A percentile compares a stretch with the other conserved stretches of the same genome.
Evolutionary conservation across 37 sponge, comb jelly and placozoan genomes (phyloP).

Genomic region (Eunapius fragilis): DNA sequence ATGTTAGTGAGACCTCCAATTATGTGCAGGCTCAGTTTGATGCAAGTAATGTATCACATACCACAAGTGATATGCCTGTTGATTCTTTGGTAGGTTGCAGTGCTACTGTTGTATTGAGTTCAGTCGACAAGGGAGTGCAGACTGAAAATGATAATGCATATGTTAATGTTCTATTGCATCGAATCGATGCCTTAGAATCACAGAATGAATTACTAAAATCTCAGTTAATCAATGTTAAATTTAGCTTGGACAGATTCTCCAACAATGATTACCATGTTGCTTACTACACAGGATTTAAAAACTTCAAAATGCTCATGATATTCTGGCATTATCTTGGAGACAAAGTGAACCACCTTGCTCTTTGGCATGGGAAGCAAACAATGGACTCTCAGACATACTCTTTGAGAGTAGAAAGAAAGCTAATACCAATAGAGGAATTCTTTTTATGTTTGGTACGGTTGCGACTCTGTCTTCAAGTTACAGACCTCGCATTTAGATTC

Average conservation of each 20-base stretch:
- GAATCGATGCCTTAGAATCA: background rate
- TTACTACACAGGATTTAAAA: background rate
- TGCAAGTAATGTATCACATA: background rate
- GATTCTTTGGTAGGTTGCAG: background rate
- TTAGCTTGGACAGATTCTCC: background rate
- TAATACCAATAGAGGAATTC: slow-evolving; percentile 18
- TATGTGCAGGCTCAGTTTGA: background rate
- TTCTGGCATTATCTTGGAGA: background rate
- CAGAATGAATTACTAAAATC: background rate
- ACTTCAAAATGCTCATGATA: background rate
- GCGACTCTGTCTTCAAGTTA: slow-evolving; percentile 10
- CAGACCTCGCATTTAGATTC: slow-evolving; percentile 25
- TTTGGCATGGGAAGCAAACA: background rate
- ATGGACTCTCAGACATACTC: background rate
- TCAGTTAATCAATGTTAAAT: background rate
- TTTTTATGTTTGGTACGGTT: slow-evolving; percentile 28
- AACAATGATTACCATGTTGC: background rate
- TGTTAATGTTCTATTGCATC: background rate
- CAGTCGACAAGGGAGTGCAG: background rate
- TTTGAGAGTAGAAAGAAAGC: slow-evolving; percentile 1
- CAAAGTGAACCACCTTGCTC: background rate
- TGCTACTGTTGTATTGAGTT: background rate
- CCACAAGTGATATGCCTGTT: background rate
- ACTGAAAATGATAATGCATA: background rate
- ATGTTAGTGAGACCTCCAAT: background rate